Conservation (phyloP, 2,888 invertebrate genomes). For the Pemphredon lugubris region DNA sequence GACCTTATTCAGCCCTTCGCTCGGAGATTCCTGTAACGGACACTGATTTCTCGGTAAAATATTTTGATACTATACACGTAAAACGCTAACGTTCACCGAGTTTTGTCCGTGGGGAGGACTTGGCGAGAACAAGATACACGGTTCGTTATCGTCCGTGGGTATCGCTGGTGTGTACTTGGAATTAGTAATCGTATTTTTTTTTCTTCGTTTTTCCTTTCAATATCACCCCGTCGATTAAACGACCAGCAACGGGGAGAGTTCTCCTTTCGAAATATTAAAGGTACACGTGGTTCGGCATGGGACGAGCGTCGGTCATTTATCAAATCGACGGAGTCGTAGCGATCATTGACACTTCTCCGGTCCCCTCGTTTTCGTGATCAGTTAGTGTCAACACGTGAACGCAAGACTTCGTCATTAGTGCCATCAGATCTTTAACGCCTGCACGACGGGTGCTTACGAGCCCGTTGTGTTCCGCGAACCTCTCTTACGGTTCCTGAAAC, state of each 20-base stretch:
- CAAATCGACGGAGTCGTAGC: conserved; percentile 53
- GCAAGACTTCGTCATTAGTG: conserved; percentile 74
- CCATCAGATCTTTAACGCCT: conserved; percentile 73
- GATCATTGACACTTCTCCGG: conserved; percentile 59
- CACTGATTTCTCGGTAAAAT: conserved; percentile 42
- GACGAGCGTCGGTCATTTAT: conserved; percentile 52
- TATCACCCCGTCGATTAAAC: no score
- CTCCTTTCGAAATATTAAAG: neutral
- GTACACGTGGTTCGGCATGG: no score
- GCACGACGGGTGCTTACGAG: conserved; percentile 62
- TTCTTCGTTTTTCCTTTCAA: no score
- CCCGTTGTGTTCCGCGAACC: conserved; percentile 63
- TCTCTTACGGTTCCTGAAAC: conserved; percentile 59
- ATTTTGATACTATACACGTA: conserved; percentile 13
- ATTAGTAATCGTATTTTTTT: neutral
- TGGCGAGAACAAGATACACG: no score
- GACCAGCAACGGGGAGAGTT: no score
- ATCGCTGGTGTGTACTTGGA: neutral
- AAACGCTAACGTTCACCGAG: neutral
- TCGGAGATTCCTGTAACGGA: conserved; percentile 37
- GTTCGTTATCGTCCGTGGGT: neutral
- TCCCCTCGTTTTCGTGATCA: conserved; percentile 62
- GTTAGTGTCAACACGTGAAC: conserved; percentile 73
- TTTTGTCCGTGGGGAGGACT: no score
- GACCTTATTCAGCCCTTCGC: conserved; percentile 46